Conservation (phyloP, 2,888 invertebrate genomes). For the Ectemnius lituratus region DNA sequence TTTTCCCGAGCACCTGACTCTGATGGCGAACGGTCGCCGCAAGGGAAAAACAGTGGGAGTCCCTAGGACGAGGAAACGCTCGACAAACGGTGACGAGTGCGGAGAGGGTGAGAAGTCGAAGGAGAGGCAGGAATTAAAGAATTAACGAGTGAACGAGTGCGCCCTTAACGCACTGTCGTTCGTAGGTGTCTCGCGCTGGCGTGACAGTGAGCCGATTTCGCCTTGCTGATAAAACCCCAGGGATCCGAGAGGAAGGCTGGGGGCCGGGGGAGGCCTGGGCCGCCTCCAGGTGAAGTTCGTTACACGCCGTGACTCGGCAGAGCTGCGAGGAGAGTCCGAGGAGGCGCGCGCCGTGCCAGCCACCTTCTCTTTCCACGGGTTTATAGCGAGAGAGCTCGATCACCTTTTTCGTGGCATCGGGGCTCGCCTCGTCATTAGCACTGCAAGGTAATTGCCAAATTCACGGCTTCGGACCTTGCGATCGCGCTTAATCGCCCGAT, state of each 20-base stretch:
- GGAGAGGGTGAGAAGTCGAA: slow-evolving; percentile 3
- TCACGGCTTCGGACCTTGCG: slow-evolving; percentile 53
- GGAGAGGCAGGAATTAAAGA: slow-evolving; percentile 22
- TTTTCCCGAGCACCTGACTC: too few species aligned
- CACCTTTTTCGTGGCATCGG: slow-evolving; percentile 44
- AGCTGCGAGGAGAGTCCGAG: slow-evolving; percentile 54
- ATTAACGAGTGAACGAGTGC: slow-evolving; percentile 30
- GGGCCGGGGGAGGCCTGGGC: not conserved
- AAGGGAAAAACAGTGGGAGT: not conserved
- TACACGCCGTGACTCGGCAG: slow-evolving; percentile 75
- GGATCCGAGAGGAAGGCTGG: not conserved
- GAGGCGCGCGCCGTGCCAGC: slow-evolving; percentile 42
- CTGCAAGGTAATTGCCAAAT: slow-evolving; percentile 65
- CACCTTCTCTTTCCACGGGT: slow-evolving; percentile 26
- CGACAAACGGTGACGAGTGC: not conserved
- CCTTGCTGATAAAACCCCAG: slow-evolving; percentile 48
- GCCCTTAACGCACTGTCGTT: slow-evolving; percentile 26
- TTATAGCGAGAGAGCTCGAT: slow-evolving; percentile 20
- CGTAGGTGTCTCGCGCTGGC: slow-evolving; percentile 51
- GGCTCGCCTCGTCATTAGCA: slow-evolving; percentile 61
- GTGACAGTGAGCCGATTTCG: slow-evolving; percentile 55
- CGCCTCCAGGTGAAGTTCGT: slow-evolving; percentile 69
- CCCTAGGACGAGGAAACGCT: not conserved
- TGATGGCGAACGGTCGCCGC: too few species aligned
- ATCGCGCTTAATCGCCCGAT: slow-evolving; percentile 61